Evolutionary conservation across 1,140 invertebrate genomes (phyloP).

Genomic region (Vanessa tameamea): DNA sequence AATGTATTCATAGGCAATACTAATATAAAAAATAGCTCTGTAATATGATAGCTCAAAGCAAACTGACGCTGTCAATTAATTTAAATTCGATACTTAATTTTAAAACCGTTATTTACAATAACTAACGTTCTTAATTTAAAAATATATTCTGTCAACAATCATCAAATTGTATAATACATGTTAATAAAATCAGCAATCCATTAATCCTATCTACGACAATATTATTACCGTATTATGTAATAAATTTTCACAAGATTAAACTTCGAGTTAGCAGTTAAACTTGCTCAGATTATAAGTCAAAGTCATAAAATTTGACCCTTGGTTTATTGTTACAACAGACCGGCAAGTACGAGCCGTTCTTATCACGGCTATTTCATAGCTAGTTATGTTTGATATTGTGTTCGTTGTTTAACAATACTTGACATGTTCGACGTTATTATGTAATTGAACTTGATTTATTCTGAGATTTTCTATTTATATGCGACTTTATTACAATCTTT

Average conservation of each 20-base stretch:
- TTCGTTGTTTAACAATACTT: background rate
- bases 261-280: conserved; percentile 7
- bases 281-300: conserved; percentile 9
- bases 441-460: background rate
- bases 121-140: too few relatives aligned
- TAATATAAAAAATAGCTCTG: too few relatives aligned
- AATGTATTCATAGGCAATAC: too few relatives aligned
- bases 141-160: too few relatives aligned
- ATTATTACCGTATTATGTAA: background rate
- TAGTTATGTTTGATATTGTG: background rate
- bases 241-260: conserved; percentile 4
- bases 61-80: too few relatives aligned
- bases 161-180: too few relatives aligned
- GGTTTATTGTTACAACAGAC: conserved; percentile 4
- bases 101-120: too few relatives aligned
- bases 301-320: conserved; percentile 7
- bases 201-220: background rate
- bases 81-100: too few relatives aligned
- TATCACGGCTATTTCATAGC: background rate
- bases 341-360: background rate
- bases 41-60: too few relatives aligned
- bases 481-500: too few relatives aligned
- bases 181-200: background rate
- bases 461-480: too few relatives aligned
- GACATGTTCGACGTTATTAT: background rate